These are phyloP conservation scores for Frieseomelitta varia DNA, from an alignment of 1,140 invertebrate genomes.

Conservation along the genomic window DNA sequence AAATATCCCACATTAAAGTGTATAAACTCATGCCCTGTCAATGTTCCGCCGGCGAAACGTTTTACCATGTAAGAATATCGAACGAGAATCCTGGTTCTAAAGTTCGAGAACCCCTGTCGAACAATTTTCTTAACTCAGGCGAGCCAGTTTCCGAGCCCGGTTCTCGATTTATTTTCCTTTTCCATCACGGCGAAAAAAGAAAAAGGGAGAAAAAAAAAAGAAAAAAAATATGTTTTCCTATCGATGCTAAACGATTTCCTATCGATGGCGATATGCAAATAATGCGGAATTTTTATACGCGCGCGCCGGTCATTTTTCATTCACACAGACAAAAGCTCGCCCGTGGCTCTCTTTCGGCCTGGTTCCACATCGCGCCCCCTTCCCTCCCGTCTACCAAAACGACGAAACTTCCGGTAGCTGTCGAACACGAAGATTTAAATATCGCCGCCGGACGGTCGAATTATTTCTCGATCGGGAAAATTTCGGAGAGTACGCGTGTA, in stretches of 20 bases:
- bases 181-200: neutral
- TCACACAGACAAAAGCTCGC: conserved; percentile 17
- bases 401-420: conserved; percentile 34
- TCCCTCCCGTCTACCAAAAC: neutral
- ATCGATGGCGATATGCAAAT: conserved; percentile 45
- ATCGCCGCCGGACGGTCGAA: conserved; percentile 10
- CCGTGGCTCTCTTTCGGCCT: neutral
- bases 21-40: neutral
- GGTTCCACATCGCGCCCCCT: too few species aligned
- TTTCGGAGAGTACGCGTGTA: neutral
- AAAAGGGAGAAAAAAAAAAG: too few species aligned
- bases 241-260: conserved; percentile 49
- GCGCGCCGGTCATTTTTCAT: conserved; percentile 21
- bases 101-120: neutral
- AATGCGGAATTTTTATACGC: conserved; percentile 34
- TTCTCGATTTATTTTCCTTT: conserved; percentile 18
- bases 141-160: too few species aligned
- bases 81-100: neutral
- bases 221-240: conserved; percentile 40
- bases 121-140: neutral
- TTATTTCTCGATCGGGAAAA: conserved; percentile 21
- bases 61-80: neutral
- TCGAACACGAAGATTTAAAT: conserved; percentile 34
- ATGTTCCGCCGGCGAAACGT: neutral
- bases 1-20: neutral